Base-by-base conservation (phyloP, 2,113 vertebrate species). In the Rhinopomastus cyanomelas region DNA sequence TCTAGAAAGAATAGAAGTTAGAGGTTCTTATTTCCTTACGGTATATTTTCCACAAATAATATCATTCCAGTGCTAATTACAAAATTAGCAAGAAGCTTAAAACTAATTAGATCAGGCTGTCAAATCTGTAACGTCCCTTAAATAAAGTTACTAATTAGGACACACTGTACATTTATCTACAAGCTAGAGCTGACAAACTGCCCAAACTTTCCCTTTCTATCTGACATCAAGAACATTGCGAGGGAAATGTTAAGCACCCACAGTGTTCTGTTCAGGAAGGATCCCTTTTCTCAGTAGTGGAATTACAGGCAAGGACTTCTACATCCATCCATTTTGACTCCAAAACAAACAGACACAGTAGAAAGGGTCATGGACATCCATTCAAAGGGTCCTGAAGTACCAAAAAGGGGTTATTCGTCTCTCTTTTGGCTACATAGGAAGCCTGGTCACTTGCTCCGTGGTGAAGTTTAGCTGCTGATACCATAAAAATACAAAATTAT, bases 71-170 rank as follows among this genome's bases (percentile, higher is more conserved):
- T 55, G 66, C 32, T 81, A 86, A 96, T 81, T 81, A 46, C 36
- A 88, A 92, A 94, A 91, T 93, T 85, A 94, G 44, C 44, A 81
- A 85, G 80, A 88, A 86, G 32, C 46, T 92, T 92, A 55, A 0
- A 0, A 87, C 62, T 88, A 91, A 95, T 93, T 94, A 94, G 81
- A 81, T 66, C 1, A 1, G 37, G n/a, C 26, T 88, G 74, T 68
- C 88, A 88, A 88, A 94, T 86, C 49, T 77, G 53, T 71, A 81
- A 78, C 14, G 57, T 68, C 75, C 89, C 66, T 92, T 84, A 92
- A 91, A 91, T 86, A 94, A 88, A 90, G 81, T 42, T 88, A 39
- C n/a, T 94, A 94, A 95, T 88, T 91, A 86, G 93, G 79, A 57
- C 93, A 88, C 37, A 72, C 1, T 0, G 0, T 49, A 68, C 51